A percentile compares a stretch with the other conserved stretches of the same genome.
These are phyloP conservation scores for Oncopeltus fasciatus DNA, from an alignment of 1,140 invertebrate species.

Conservation along the genomic window DNA sequence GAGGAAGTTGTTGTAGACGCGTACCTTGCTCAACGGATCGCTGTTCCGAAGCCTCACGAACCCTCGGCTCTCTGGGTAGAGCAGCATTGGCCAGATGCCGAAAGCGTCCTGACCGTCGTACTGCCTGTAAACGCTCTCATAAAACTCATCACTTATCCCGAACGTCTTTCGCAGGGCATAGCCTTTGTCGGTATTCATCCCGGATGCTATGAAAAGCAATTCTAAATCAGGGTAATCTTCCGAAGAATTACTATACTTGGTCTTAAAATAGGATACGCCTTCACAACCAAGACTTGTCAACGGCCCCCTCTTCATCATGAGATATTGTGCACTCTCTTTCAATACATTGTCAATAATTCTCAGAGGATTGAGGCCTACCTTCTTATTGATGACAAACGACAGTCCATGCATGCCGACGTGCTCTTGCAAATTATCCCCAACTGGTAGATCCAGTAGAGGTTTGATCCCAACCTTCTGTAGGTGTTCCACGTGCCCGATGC, in stretches of 20 bases:
- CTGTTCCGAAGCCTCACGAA: slow-evolving; percentile 44
- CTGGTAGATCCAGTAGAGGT: slow-evolving; percentile 45
- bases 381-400: slow-evolving; percentile 49
- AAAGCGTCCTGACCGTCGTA: slow-evolving; percentile 42
- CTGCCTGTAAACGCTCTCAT: slow-evolving; percentile 30
- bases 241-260: slow-evolving; percentile 32
- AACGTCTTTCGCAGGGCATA: slow-evolving; percentile 42
- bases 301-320: slow-evolving; percentile 31
- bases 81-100: slow-evolving; percentile 50
- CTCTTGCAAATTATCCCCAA: slow-evolving; percentile 68
- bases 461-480: slow-evolving; percentile 50
- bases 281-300: slow-evolving; percentile 37
- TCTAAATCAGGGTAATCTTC: slow-evolving; percentile 56
- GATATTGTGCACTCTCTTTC: slow-evolving; percentile 18
- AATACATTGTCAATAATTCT: slow-evolving; percentile 12
- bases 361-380: slow-evolving; percentile 29
- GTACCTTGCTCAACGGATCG: slow-evolving; percentile 57
- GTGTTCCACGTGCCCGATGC: slow-evolving; percentile 52
- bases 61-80: slow-evolving; percentile 60
- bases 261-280: slow-evolving; percentile 34
- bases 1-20: slow-evolving; percentile 61
- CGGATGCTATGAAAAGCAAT: slow-evolving; percentile 55
- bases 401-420: slow-evolving; percentile 47
- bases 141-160: slow-evolving; percentile 40
- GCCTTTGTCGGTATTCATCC: slow-evolving; percentile 52